These are phyloP conservation scores for Encarsia formosa DNA, from an alignment of 2,888 invertebrate genomes.

Conservation along the genomic window DNA sequence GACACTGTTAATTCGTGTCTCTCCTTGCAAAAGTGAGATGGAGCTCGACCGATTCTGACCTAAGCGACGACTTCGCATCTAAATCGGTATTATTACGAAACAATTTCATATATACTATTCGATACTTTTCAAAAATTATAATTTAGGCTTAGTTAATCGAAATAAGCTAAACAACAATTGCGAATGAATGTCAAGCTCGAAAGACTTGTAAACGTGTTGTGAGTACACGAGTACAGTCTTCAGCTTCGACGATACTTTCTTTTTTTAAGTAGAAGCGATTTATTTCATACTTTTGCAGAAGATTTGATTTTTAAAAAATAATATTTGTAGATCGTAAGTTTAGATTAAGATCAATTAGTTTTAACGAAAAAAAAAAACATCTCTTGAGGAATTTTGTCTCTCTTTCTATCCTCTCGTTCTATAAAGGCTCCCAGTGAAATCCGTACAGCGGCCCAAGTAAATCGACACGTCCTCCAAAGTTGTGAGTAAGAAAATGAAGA, in stretches of 20 bases:
- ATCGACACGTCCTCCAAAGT: slow-evolving; percentile 26
- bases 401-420: slow-evolving; percentile 29
- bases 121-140: slow-evolving; percentile 15
- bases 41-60: slow-evolving; percentile 24
- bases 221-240: slow-evolving; percentile 48
- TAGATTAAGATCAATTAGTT: slow-evolving; percentile 18
- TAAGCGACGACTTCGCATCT: slow-evolving; percentile 45
- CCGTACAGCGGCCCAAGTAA: slow-evolving; percentile 25
- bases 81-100: slow-evolving; percentile 44
- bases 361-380: slow-evolving; percentile 17
- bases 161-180: neutral
- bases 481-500: slow-evolving; percentile 29
- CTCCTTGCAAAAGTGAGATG: slow-evolving; percentile 18
- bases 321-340: slow-evolving; percentile 25
- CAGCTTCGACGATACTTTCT: slow-evolving; percentile 28
- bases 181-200: slow-evolving; percentile 18
- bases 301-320: too few relatives aligned
- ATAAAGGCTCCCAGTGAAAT: slow-evolving; percentile 27
- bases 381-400: slow-evolving; percentile 28
- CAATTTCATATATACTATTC: slow-evolving; percentile 26
- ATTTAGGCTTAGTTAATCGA: slow-evolving; percentile 8
- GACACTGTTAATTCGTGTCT: slow-evolving; percentile 16
- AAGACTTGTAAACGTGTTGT: slow-evolving; percentile 48
- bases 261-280: too few relatives aligned
- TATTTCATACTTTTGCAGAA: too few relatives aligned